Conservation (phyloP, 2,888 invertebrate genomes). For the Amiota minor region DNA sequence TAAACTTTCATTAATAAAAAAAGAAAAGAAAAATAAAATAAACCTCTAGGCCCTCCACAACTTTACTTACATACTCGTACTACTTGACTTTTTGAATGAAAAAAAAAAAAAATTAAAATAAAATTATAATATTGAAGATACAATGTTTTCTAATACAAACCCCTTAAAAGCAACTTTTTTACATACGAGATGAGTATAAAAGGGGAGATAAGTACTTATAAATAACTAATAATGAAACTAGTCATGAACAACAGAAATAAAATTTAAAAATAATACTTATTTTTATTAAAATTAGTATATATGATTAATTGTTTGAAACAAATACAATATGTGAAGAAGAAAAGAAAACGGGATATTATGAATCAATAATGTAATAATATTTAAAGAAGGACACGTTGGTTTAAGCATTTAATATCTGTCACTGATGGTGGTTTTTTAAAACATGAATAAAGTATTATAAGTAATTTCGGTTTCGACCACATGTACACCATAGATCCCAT, state of each 20-base stretch:
- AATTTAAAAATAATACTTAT: conserved; percentile 14
- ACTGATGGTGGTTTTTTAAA: too few relatives aligned
- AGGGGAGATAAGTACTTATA: not conserved
- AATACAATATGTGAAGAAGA: not conserved
- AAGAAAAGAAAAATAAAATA: too few relatives aligned
- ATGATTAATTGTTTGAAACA: not conserved
- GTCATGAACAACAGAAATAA: conserved; percentile 22
- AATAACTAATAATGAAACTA: conserved; percentile 21
- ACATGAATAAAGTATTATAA: too few relatives aligned
- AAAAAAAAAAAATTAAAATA: not conserved
- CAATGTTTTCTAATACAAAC: too few relatives aligned
- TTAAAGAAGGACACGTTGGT: too few relatives aligned
- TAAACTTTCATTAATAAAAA: too few relatives aligned
- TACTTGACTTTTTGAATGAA: not conserved
- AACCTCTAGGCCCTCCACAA: too few relatives aligned
- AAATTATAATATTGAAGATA: not conserved
- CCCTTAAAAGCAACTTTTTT: conserved; percentile 11
- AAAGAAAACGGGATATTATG: not conserved
- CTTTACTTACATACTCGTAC: too few relatives aligned
- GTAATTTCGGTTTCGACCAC: too few relatives aligned
- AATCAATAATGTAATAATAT: not conserved
- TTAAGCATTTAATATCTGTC: too few relatives aligned
- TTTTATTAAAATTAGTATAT: conserved; percentile 23
- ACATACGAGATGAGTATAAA: not conserved
- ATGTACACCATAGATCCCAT: too few relatives aligned